Percentiles rank a stretch among this genome's conserved stretches.
These are phyloP conservation scores for Eurystomus gularis DNA, from an alignment of 2,113 vertebrate genomes.

Conservation along the genomic window DNA sequence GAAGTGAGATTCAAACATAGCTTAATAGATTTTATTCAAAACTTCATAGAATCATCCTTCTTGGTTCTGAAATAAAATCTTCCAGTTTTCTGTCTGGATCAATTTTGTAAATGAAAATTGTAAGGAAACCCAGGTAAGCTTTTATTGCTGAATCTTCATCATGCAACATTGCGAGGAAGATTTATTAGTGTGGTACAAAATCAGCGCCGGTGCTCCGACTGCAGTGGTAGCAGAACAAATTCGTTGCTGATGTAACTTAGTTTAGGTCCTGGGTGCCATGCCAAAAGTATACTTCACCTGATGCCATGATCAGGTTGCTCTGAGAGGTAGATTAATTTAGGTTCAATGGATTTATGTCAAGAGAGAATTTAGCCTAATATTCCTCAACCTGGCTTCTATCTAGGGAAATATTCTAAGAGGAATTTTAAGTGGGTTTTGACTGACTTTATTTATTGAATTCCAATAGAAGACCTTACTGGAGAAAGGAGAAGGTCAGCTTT, in stretches of 20 bases:
- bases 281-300: not conserved
- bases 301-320: not conserved
- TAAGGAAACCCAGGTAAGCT: not conserved
- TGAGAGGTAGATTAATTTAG: conserved; percentile 21
- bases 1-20: not conserved
- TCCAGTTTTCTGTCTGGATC: not conserved
- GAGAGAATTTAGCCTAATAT: conserved; percentile 30
- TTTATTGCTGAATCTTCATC: not conserved
- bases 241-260: not conserved
- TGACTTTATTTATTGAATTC: conserved; percentile 34
- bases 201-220: not conserved
- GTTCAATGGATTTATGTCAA: conserved; percentile 23
- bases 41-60: not conserved
- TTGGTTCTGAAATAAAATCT: not conserved
- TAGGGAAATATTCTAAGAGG: conserved; percentile 16
- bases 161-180: not conserved
- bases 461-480: not conserved
- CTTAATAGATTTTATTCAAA: conserved; percentile 13
- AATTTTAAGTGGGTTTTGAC: conserved; percentile 22
- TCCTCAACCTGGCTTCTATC: not conserved
- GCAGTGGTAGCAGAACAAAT: conserved; percentile 1
- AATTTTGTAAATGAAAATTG: conserved; percentile 20
- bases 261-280: not conserved
- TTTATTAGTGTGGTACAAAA: not conserved
- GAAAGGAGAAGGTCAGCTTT: conserved; percentile 27